Evolutionary conservation across 2,797 vertebrate genomes (phyloP).

Genomic region (Bufotes viridis): DNA sequence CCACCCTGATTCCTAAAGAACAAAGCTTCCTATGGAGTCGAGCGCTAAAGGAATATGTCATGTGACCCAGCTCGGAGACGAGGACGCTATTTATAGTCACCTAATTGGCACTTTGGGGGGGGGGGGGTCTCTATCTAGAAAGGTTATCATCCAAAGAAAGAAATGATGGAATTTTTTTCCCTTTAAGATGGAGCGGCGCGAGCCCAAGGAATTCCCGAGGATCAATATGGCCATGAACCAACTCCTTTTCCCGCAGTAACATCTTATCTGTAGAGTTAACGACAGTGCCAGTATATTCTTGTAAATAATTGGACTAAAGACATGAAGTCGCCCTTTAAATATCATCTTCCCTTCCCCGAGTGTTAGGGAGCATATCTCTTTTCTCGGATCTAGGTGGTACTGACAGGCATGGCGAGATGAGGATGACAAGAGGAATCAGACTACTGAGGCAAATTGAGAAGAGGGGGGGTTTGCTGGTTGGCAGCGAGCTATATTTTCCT

Average conservation of each 20-base stretch:
- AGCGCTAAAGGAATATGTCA: neutral
- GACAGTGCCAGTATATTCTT: neutral
- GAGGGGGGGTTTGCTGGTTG: neutral
- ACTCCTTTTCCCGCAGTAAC: neutral
- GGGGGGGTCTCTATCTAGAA: neutral
- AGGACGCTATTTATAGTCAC: neutral
- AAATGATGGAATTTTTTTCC: neutral
- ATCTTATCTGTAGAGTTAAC: neutral
- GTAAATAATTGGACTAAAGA: neutral
- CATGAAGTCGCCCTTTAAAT: neutral
- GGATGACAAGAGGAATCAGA: slow-evolving; percentile 21
- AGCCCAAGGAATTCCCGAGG: neutral
- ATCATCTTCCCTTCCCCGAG: neutral
- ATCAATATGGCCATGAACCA: neutral
- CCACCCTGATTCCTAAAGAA: neutral
- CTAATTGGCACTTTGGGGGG: slow-evolving; percentile 11
- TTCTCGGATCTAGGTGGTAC: neutral
- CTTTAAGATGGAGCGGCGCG: neutral
- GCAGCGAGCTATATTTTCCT: slow-evolving; percentile 21
- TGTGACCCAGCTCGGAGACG: neutral
- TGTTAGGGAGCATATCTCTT: neutral
- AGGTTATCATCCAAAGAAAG: neutral
- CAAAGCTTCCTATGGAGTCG: neutral
- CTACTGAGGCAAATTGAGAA: slow-evolving; percentile 21
- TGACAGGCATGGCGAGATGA: slow-evolving; percentile 25